These are phyloP conservation scores for Corticium candelabrum DNA, from an alignment of 37 sponge, comb jelly and placozoan genomes.

Conservation along the genomic window DNA sequence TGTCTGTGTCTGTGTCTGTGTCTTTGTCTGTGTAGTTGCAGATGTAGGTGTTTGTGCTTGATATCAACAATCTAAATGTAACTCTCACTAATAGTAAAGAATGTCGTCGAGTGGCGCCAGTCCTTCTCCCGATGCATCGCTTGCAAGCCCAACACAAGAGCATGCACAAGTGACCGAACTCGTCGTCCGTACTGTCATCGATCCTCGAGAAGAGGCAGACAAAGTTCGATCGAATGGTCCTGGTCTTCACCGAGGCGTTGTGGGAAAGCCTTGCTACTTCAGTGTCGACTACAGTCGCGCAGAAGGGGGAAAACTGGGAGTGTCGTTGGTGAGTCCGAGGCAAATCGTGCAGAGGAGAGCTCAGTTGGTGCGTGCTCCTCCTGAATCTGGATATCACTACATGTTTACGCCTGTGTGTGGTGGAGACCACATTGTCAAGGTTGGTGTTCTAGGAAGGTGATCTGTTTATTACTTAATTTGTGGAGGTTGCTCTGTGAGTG, in stretches of 20 bases:
- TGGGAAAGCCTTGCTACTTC: background rate
- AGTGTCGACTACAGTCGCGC: background rate
- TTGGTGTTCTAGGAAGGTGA: too few relatives aligned
- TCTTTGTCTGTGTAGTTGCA: too few relatives aligned
- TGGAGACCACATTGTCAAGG: background rate
- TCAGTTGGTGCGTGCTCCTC: background rate
- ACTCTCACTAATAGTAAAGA: too few relatives aligned
- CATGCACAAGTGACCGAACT: background rate
- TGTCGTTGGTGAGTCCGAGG: background rate
- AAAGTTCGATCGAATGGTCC: background rate
- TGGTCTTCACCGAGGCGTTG: background rate
- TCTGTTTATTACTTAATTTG: too few relatives aligned
- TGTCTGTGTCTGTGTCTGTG: too few relatives aligned
- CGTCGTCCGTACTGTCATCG: background rate
- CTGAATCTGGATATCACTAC: background rate
- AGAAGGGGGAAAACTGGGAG: background rate
- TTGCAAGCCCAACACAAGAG: background rate
- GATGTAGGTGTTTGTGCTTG: too few relatives aligned
- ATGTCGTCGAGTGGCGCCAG: background rate
- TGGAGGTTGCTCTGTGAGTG: too few relatives aligned
- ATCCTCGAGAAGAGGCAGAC: background rate
- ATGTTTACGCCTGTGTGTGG: background rate
- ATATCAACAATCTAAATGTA: too few relatives aligned
- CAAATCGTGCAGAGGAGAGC: background rate
- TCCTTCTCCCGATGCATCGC: background rate